phyloP scores from a whole-genome alignment of 64 coral and sea anemone species.

The Stichodactyla mertensii region DNA sequence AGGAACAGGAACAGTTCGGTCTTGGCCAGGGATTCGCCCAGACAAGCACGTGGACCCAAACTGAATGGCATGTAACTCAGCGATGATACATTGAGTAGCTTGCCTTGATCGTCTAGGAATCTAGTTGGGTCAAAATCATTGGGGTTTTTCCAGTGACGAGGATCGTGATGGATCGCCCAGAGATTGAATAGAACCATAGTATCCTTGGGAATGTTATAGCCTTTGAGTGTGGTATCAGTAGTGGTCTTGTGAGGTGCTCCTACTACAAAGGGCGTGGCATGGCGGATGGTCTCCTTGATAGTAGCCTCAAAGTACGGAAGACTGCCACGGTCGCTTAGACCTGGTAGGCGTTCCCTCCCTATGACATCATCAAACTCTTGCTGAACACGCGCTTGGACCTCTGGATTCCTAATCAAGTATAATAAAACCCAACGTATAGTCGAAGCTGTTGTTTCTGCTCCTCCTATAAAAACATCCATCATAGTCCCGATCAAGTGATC shows the following conservation, averaged over 20 bases:
- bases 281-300: slow-evolving; percentile 20
- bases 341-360: slow-evolving; percentile 17
- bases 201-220: slow-evolving; percentile 73
- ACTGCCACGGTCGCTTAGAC: slow-evolving; percentile 18
- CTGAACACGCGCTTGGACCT: slow-evolving; percentile 25
- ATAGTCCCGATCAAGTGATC: slow-evolving; percentile 59
- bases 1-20: slow-evolving; percentile 27
- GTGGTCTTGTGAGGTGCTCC: slow-evolving; percentile 66
- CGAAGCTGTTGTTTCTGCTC: slow-evolving; percentile 35
- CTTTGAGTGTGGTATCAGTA: slow-evolving; percentile 50
- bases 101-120: slow-evolving; percentile 71
- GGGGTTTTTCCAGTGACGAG: slow-evolving; percentile 56
- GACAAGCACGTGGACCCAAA: slow-evolving; percentile 11
- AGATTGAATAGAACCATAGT: slow-evolving; percentile 76
- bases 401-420: slow-evolving; percentile 32
- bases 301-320: slow-evolving; percentile 35
- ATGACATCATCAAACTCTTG: slow-evolving; percentile 41
- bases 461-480: slow-evolving; percentile 42
- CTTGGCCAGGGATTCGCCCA: slow-evolving; percentile 17
- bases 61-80: slow-evolving; percentile 20
- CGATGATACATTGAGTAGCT: slow-evolving; percentile 6
- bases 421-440: slow-evolving; percentile 37
- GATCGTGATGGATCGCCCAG: slow-evolving; percentile 81
- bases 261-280: slow-evolving; percentile 1
- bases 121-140: slow-evolving; percentile 66